Conservation (phyloP, 2,888 invertebrate genomes). For the Lumbricus terrestris region DNA sequence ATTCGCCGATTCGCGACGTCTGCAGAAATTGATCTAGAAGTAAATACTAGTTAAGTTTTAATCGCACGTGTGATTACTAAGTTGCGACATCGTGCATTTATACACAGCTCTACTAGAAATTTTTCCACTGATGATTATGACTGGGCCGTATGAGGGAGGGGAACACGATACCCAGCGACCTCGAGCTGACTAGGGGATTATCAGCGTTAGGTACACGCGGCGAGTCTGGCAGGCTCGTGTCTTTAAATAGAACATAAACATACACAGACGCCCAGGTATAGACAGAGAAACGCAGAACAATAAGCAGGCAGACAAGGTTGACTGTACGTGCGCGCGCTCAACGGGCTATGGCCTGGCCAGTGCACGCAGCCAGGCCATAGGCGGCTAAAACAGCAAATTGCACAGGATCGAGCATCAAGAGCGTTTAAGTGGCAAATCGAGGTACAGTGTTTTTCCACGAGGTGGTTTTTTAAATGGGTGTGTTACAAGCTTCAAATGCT, state of each 20-base stretch:
- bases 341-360: too few species aligned
- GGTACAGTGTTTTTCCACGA: too few species aligned
- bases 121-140: neutral
- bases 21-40: neutral
- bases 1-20: neutral
- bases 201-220: neutral
- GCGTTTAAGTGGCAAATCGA: too few species aligned
- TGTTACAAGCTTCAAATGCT: neutral
- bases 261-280: neutral
- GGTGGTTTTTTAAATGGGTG: neutral
- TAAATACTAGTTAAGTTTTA: neutral
- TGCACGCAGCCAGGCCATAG: neutral
- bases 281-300: neutral
- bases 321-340: neutral
- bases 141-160: neutral
- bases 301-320: neutral
- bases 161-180: too few species aligned
- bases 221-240: neutral
- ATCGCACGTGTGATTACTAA: neutral
- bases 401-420: neutral
- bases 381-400: neutral
- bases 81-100: neutral
- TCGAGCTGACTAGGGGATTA: neutral
- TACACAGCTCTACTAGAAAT: neutral
- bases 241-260: neutral